Evolutionary conservation across 1,140 invertebrate species (phyloP).

Genomic region (Chionoecetes opilio): DNA sequence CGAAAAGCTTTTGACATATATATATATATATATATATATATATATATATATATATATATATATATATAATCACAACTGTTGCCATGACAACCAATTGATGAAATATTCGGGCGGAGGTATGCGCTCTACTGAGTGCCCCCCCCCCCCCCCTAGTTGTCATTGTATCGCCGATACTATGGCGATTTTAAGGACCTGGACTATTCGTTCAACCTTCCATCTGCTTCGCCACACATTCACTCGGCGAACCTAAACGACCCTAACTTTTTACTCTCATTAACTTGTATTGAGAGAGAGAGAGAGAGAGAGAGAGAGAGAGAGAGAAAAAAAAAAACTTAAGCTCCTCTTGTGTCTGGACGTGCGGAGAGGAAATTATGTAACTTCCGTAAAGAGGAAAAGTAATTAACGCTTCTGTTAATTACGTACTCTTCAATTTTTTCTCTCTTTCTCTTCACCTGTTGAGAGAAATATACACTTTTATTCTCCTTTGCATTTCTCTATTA

Average conservation of each 20-base stretch:
- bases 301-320: no score
- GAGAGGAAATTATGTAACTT: slow-evolving; percentile 29
- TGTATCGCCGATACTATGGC: no score
- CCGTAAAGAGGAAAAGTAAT: slow-evolving; percentile 28
- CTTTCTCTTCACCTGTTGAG: background rate
- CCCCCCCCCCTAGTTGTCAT: no score
- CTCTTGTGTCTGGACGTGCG: background rate
- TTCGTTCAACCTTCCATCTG: no score
- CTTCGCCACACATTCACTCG: background rate
- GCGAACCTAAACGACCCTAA: background rate
- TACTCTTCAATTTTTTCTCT: background rate
- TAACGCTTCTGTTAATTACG: slow-evolving; percentile 10
- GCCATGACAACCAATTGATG: no score
- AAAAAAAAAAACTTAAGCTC: background rate
- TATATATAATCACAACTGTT: no score
- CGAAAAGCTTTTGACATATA: no score
- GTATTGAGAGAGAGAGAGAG: slow-evolving; percentile 36
- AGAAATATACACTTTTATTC: background rate
- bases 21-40: no score
- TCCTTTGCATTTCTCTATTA: background rate
- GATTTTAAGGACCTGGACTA: no score
- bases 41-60: no score
- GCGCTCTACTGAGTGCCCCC: no score
- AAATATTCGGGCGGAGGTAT: no score
- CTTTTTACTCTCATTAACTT: slow-evolving; percentile 14